These are phyloP conservation scores for Etheostoma cragini DNA, from an alignment of 2,113 vertebrate species.

Conservation along the genomic window DNA sequence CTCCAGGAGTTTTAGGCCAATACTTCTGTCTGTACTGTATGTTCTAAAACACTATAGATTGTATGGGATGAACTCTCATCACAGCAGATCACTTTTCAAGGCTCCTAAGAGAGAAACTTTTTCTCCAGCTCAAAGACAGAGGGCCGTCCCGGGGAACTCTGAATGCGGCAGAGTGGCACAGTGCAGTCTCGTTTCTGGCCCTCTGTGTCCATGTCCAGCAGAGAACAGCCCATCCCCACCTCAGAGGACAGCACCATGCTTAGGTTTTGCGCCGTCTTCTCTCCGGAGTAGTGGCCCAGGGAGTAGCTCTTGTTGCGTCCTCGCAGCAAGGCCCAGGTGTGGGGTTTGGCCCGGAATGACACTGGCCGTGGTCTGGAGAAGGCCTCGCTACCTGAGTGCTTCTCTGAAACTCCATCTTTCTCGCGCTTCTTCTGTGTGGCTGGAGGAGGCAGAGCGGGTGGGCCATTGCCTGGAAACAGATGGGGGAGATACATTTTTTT, in stretches of 20 bases:
- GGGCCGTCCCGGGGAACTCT: conserved; percentile 82
- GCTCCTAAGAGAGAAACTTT: conserved; percentile 88
- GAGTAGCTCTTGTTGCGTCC: conserved; percentile 84
- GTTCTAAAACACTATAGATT: conserved; percentile 26
- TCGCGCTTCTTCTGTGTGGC: conserved; percentile 71
- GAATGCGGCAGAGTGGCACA: conserved; percentile 90
- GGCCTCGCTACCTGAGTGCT: conserved; percentile 45
- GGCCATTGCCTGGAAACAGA: conserved; percentile 74
- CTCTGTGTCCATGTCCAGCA: conserved; percentile 90
- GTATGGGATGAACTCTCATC: neutral
- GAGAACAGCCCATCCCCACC: conserved; percentile 83
- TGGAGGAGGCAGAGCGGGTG: conserved; percentile 61
- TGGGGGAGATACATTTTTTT: neutral
- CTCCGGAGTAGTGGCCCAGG: conserved; percentile 80
- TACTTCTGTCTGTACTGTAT: conserved; percentile 14
- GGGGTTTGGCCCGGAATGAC: conserved; percentile 82
- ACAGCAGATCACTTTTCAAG: conserved; percentile 8
- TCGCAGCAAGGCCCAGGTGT: conserved; percentile 82
- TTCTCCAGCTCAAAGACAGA: conserved; percentile 90
- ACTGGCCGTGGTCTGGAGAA: conserved; percentile 82
- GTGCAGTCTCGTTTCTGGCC: conserved; percentile 92
- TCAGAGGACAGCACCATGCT: conserved; percentile 72
- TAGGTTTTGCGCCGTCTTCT: conserved; percentile 67
- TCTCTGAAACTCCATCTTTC: conserved; percentile 60
- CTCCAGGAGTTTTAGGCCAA: conserved; percentile 54